Base-by-base conservation (phyloP, 2,113 vertebrate species). In the Stigmatopora nigra region DNA sequence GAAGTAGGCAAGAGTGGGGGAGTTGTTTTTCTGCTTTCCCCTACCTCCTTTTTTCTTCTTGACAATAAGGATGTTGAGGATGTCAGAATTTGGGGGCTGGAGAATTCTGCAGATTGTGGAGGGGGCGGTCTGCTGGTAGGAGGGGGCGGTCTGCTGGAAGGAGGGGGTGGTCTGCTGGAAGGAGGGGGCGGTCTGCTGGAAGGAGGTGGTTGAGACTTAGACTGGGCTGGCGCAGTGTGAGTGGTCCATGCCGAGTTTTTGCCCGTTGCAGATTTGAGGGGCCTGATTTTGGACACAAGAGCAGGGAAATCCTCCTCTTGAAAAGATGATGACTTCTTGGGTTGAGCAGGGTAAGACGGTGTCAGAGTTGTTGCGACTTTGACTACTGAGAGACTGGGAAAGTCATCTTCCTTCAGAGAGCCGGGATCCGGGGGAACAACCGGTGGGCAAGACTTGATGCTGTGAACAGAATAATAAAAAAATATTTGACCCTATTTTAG, bases 281-380 rank as follows among this genome's bases (percentile, higher is more conserved):
- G 91, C 52, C 77, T 92, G 16, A 90, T 86, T 49, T 89, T 95
- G 68, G 96, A 92, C 57, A 99, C 94, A 1, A 99, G 85, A 11
- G 95, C 97, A 0, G 97, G 97, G 69, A 99, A 99, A 78, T 99
- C 97, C 47, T 99, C 97, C 51, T 98, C 97, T 4, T 95, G 95
- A 78, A 98, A 98, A 36, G 93, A 88, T 0, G 90, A 89, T 0
- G 76, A 71, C 75, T 83, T 94, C 70, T 79, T 90, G 1, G 90
- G 59, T 0, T 92, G 90, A 0, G 81, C 80, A 0, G 91, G 86
- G 55, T 96, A 97, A 0, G 86, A 87, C 36, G 94, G 82, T 0
- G 91, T 86, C 88, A 94, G 76, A 35, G 82, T 86, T n/a, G 79
- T 31, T 8, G 90, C 65, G 1, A 80, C 63, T 0, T 86, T 51